Base-by-base conservation (phyloP, 1,140 invertebrate species). In the Sarcophaga bullata region DNA sequence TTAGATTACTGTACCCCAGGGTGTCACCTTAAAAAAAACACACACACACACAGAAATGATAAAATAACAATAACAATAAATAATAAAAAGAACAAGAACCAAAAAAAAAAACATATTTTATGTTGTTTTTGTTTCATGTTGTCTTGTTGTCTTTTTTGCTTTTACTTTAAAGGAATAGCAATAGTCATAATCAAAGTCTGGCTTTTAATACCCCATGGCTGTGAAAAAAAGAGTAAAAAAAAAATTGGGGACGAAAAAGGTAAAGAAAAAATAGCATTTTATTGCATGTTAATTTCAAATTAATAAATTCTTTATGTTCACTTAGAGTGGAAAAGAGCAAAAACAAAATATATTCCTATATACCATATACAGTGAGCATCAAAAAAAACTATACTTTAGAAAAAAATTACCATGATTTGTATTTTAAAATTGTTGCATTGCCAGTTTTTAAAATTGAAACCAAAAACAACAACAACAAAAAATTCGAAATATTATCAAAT, bases 1-100 rank as follows among this genome's bases (percentile, higher is more conserved):
- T 78, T 78, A 50, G 50, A 25, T 78, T 52, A 78, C 10, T 78
- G 37, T 17, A 78, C 75, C 48, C 48, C n/a, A 78, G 75, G 75
- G 75, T 37, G 17, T 78, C 75, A 58, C 62, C 62, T 3, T 37
- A 4, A 37, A 37, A 37, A 37, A 37, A 37, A 37, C 1, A 37
- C n/a, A n/a, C n/a, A n/a, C n/a, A 37, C 1, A 37, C 25, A 4
- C n/a, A 68, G 19, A 19, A 25, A 68, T 68, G 0, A 68, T 68
- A 68, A 68, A 19, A 19, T 15, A 68, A 68, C 62, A 68, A 68
- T 68, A 68, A 19, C 25, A 37, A 37, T 37, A 37, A 37, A 37
- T 37, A 2, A 37, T 37, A 37, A 37, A 37, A 37, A 68, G 19
- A 68, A 68, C 10, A 58, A 37, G 25, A 37, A n/a, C n/a, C n/a